These are phyloP conservation scores for Rhamnusium bicolor DNA, from an alignment of 2,888 invertebrate genomes.

Conservation along the genomic window DNA sequence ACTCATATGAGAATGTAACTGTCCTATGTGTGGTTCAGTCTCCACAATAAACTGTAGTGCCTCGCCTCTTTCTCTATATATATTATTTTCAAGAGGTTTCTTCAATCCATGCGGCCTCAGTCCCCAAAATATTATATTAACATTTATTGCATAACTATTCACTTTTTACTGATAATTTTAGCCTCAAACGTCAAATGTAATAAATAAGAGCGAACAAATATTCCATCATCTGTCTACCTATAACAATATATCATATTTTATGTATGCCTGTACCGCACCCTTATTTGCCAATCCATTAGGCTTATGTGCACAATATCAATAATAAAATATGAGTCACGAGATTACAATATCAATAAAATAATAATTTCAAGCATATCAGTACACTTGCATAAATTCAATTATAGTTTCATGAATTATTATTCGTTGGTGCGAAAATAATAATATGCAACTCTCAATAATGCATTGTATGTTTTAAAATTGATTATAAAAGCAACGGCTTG, in stretches of 20 bases:
- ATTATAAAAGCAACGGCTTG: neutral
- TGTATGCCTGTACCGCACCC: conserved; percentile 33
- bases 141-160: neutral
- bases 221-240: conserved; percentile 20
- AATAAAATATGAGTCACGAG: conserved; percentile 39
- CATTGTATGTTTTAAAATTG: neutral
- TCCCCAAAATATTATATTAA: neutral
- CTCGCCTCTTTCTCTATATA: too few relatives aligned
- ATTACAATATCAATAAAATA: conserved; percentile 23
- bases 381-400: conserved; percentile 5
- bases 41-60: too few relatives aligned
- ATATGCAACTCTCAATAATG: neutral
- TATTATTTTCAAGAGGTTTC: too few relatives aligned
- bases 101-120: too few relatives aligned
- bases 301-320: conserved; percentile 35
- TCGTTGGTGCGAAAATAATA: neutral
- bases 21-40: too few relatives aligned
- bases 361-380: conserved; percentile 5
- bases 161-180: neutral
- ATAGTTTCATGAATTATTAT: conserved; percentile 1
- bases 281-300: conserved; percentile 54
- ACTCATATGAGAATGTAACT: too few relatives aligned
- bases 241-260: conserved; percentile 28
- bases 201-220: conserved; percentile 3
- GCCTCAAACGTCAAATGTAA: conserved; percentile 12